Base-by-base conservation (phyloP, 92 coral and sea anemone species). In the Phymanthus crucifer region DNA sequence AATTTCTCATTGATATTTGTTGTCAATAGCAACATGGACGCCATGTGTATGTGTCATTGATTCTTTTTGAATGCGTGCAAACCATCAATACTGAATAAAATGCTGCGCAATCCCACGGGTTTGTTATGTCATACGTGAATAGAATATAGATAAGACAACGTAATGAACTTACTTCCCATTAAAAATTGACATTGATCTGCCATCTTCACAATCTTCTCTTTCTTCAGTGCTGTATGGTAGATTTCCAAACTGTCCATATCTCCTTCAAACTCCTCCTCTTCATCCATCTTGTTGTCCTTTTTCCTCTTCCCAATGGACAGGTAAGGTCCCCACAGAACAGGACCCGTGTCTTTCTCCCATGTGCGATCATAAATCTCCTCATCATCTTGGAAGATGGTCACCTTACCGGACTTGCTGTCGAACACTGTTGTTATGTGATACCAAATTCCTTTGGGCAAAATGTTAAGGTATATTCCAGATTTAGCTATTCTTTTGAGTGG, bases 201-300 rank as follows among this genome's bases (percentile, higher is more conserved):
- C 56, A 86, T 45, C 17, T 32, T 29, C 73, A 74, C 34, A 34
- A 91, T 79, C 66, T 80, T 85, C 6, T 79, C 48, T 32, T 90
- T 84, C 71, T 83, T 73, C 31, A 91, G 80, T 4, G 75, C 86
- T 3, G 83, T 82, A 3, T 85, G 71, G 54, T 85, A 89, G 35
- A 91, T 82, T 14, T 91, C 83, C 13, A 89, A 78, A 54, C 81
- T 91, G n/a, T 91, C 96, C 81, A 91, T 83, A 12, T 76, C 87
- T 9, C 93, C 96, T 31, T 80, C 78, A 33, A 91, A 82, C 79
- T 83, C 77, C 16, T 71, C 87, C 4, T 47, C 75, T 3, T 45
- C 34, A 17, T 34, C 57, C 70, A 67, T 83, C 35, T 78, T 80
- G 32, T 52, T 48, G 19, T 66, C 34, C 23, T 12, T 8, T 38